phyloP scores from a whole-genome alignment of 37 sponge, comb jelly and placozoan species.

The Tethya wilhelma region DNA sequence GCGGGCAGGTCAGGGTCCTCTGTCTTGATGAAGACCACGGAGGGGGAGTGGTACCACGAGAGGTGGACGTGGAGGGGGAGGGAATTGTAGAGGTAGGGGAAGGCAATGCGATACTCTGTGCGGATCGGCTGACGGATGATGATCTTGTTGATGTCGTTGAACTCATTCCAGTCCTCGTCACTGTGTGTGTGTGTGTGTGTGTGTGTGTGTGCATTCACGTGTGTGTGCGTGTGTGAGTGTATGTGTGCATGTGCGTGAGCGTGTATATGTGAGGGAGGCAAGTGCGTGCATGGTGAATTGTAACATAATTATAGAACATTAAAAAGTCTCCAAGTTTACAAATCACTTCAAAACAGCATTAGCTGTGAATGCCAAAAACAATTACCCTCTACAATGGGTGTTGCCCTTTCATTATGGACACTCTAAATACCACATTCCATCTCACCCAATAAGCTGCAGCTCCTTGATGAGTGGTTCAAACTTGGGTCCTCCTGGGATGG shows the following conservation, averaged over 20 bases:
- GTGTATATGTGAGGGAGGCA: no score
- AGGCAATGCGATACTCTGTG: slow-evolving; percentile 98
- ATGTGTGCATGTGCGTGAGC: no score
- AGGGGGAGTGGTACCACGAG: slow-evolving; percentile 97
- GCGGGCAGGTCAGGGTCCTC: slow-evolving; percentile 99
- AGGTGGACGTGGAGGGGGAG: slow-evolving; percentile 97
- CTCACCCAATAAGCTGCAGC: slow-evolving; percentile 62
- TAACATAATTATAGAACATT: no score
- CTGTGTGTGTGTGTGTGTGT: no score
- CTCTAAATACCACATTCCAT: background rate
- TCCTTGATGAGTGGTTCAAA: slow-evolving; percentile 98
- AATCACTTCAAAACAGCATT: no score
- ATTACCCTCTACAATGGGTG: background rate
- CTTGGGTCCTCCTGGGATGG: slow-evolving; percentile 99
- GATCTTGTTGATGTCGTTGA: slow-evolving; percentile 99
- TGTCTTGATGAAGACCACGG: slow-evolving; percentile 98
- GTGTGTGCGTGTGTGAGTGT: no score
- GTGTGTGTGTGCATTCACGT: no score
- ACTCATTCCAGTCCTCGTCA: slow-evolving; percentile 99
- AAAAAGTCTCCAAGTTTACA: no score
- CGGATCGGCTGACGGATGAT: slow-evolving; percentile 97
- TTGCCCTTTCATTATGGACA: background rate
- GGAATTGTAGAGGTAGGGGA: slow-evolving; percentile 99
- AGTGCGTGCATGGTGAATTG: no score
- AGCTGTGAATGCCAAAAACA: background rate